Conservation (phyloP, 2,888 invertebrate species). For the Junonia oenone region DNA sequence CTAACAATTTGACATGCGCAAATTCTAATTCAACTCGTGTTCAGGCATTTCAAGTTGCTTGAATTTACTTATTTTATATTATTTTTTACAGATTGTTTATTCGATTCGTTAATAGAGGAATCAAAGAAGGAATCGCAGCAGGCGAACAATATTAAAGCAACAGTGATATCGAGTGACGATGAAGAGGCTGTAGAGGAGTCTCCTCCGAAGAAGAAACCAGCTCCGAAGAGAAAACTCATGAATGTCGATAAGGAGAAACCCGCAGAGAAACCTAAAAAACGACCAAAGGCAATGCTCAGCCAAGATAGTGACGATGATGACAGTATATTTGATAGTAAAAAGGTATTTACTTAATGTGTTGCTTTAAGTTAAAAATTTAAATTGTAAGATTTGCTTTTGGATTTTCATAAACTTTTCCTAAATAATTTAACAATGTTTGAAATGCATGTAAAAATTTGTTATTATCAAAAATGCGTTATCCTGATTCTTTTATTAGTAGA, state of each 20-base stretch:
- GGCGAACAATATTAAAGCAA: slow-evolving; percentile 18
- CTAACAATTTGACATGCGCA: no score
- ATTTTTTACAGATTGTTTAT: slow-evolving; percentile 60
- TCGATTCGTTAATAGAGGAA: slow-evolving; percentile 73
- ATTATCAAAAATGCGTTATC: no score
- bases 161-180: slow-evolving; percentile 50
- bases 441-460: no score
- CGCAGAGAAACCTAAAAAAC: slow-evolving; percentile 63
- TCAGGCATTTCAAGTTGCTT: no score
- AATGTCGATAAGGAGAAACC: slow-evolving; percentile 41
- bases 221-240: slow-evolving; percentile 55
- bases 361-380: no score
- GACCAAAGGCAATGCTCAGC: slow-evolving; percentile 54
- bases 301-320: slow-evolving; percentile 65
- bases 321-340: slow-evolving; percentile 71
- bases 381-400: no score
- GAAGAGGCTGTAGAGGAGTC: slow-evolving; percentile 35
- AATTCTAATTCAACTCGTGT: no score
- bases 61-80: no score
- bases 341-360: slow-evolving; percentile 41
- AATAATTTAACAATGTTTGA: no score
- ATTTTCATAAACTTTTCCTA: no score
- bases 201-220: slow-evolving; percentile 57
- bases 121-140: slow-evolving; percentile 52
- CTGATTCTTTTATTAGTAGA: no score